Conservation (phyloP, 2,888 invertebrate genomes). For the Drosophila robusta region DNA sequence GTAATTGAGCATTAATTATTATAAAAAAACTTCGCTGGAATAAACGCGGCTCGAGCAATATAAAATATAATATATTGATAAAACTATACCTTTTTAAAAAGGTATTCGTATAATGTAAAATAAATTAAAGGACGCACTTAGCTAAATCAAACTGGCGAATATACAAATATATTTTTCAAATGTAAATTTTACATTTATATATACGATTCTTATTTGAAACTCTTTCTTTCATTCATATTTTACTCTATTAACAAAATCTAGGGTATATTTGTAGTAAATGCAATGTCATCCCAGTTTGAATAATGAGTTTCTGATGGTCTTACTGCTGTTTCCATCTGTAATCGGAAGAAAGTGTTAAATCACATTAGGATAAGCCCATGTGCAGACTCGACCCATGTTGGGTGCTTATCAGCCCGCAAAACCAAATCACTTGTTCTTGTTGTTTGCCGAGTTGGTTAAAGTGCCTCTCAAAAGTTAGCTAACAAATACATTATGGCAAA, state of each 20-base stretch:
- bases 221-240: no score
- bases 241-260: no score
- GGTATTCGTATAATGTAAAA: neutral
- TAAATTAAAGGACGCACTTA: no score
- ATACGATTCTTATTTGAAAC: no score
- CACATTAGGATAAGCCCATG: slow-evolving; percentile 18
- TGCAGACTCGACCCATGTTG: slow-evolving; percentile 1
- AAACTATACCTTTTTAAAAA: no score
- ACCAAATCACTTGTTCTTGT: slow-evolving; percentile 21
- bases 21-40: no score
- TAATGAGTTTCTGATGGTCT: slow-evolving; percentile 22
- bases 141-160: no score
- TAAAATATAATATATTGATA: no score
- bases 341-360: slow-evolving; percentile 6
- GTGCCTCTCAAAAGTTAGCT: slow-evolving; percentile 11
- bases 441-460: neutral
- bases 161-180: no score
- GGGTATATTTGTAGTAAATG: neutral
- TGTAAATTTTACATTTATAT: no score
- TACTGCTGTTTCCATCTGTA: neutral
- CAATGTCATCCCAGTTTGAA: neutral
- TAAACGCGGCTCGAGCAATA: no score
- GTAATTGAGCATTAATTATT: no score
- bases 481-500: slow-evolving; percentile 19
- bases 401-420: slow-evolving; percentile 4